Base-by-base conservation (phyloP, 2,888 invertebrate genomes). In the Chymomyza caudatula region DNA sequence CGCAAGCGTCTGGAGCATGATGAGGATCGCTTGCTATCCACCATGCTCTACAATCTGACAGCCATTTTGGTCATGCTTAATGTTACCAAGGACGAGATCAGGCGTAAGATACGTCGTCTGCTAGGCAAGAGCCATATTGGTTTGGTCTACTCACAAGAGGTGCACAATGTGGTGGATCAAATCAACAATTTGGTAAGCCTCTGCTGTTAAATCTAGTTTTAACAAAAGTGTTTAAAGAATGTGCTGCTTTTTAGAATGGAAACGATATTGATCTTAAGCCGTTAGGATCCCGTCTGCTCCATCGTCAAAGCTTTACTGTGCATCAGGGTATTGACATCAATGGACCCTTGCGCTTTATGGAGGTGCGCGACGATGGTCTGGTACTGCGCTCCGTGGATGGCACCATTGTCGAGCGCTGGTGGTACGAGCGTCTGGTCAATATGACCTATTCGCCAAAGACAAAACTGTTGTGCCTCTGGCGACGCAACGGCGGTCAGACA, bases 401-500 rank as follows among this genome's bases (percentile, higher is more conserved):
- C 22, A 95, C 96, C 0, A 97, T 97, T 90, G 94, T 96, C 49
- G 97, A 97, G 86, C 93, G 98, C 51, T 99, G 99, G 99, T 99
- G 99, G 99, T 99, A 97, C 91, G 99, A 99, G 90, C 93, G 98
- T 61, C 92, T 99, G 60, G 98, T 99, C 60, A 99, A 99, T 90
- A 99, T 99, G 98, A 99, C 99, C 0, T 99, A 98, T 91, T 98
- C 98, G 79, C 99, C 99, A 0, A 99, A 99, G 91, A 99, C 98
- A 87, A 96, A 97, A 91, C 96, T 99, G 8, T 92, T 99, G 73
- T 99, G 99, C 91, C 93, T 99, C 68, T 99, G 99, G 98, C 94
- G 98, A 85, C 94, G 97, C 82, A 96, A 96, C 88, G 98, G 97
- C 2, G 96, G 96, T 3, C 96, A 98, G 89, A 98, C 98, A 4